A percentile compares a stretch with the other conserved stretches of the same genome.
Conservation (phyloP, 2,888 invertebrate genomes). For the Xestia c-nigrum region DNA sequence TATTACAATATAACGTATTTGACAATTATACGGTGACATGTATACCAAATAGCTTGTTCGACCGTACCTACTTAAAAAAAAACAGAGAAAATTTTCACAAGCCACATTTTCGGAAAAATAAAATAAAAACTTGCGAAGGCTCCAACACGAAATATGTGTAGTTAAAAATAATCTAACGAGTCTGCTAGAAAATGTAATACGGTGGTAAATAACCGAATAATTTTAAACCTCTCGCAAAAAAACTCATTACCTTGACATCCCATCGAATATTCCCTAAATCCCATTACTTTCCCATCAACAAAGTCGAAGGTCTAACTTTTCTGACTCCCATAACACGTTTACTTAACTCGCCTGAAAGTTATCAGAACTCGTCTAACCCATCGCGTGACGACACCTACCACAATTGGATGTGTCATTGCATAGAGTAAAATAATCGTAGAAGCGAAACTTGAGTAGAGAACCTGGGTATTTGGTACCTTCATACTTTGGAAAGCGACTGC, state of each 20-base stretch:
- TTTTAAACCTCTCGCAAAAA: background rate
- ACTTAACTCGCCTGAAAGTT: constrained; percentile 57
- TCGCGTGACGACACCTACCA: constrained; percentile 57
- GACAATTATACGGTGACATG: too few relatives aligned
- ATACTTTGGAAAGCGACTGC: background rate
- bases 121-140: too few relatives aligned
- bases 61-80: too few relatives aligned
- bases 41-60: too few relatives aligned
- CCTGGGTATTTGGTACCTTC: background rate
- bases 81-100: too few relatives aligned
- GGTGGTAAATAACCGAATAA: background rate
- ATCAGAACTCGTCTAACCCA: constrained; percentile 53
- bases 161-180: too few relatives aligned
- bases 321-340: constrained; percentile 60
- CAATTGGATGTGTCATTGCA: constrained; percentile 61
- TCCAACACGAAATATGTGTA: too few relatives aligned
- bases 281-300: constrained; percentile 29
- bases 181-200: background rate
- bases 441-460: background rate
- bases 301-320: constrained; percentile 54
- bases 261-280: background rate
- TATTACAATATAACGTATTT: too few relatives aligned
- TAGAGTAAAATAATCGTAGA: constrained; percentile 9
- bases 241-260: background rate
- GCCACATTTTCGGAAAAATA: too few relatives aligned